Evolutionary conservation across 2,113 vertebrate species (phyloP).

Genomic region (Phylloscopus whistleri): DNA sequence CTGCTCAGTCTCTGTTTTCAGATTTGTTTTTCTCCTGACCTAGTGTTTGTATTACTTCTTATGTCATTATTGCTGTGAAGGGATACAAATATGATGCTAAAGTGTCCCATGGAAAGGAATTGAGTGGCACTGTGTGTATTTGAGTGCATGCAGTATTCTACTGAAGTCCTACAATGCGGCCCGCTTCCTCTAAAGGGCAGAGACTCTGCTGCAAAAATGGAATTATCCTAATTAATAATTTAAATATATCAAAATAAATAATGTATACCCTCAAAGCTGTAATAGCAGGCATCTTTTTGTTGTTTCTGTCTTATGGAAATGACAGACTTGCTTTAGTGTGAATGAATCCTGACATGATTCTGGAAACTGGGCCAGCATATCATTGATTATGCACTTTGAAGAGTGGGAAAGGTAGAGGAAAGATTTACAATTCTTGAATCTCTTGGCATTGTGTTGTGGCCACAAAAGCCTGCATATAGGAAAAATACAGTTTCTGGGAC

Average conservation of each 20-base stretch:
- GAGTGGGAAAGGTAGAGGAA: constrained; percentile 27
- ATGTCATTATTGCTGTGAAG: background rate
- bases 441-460: background rate
- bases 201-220: constrained; percentile 33
- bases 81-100: background rate
- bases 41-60: background rate
- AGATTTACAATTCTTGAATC: background rate
- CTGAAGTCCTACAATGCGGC: background rate
- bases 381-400: constrained; percentile 63
- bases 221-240: constrained; percentile 64
- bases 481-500: background rate
- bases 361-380: constrained; percentile 47
- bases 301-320: constrained; percentile 29
- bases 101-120: background rate
- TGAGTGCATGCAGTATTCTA: background rate
- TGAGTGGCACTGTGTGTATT: background rate
- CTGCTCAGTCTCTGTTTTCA: background rate
- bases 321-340: constrained; percentile 42
- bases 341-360: constrained; percentile 46
- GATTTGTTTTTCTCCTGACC: background rate
- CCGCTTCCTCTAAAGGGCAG: background rate
- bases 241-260: constrained; percentile 63
- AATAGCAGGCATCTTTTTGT: constrained; percentile 52
- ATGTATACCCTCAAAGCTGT: constrained; percentile 50
- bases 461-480: background rate